Evolutionary conservation across 2,888 invertebrate species (phyloP).

Genomic region (Campoplex nolae): DNA sequence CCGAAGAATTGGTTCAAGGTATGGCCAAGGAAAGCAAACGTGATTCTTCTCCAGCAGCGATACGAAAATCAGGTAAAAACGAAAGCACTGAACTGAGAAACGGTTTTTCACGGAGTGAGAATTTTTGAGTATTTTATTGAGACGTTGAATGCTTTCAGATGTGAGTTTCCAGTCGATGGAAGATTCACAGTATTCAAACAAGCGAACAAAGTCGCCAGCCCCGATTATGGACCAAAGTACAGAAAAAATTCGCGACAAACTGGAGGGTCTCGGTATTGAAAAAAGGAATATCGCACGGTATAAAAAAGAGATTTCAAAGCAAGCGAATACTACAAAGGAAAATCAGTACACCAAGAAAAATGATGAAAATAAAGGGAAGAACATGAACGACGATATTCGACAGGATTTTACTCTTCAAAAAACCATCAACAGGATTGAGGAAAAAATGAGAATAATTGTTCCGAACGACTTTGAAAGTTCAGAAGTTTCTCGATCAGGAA

Average conservation of each 20-base stretch:
- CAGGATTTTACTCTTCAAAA: background rate
- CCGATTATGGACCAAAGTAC: background rate
- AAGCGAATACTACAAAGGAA: background rate
- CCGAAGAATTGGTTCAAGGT: background rate
- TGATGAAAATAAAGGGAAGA: background rate
- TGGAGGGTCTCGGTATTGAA: constrained; percentile 48
- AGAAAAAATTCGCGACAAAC: constrained; percentile 25
- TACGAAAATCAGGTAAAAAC: background rate
- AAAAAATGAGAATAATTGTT: background rate
- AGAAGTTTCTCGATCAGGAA: background rate
- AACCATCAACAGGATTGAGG: background rate
- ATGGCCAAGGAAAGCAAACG: background rate
- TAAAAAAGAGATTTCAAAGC: background rate
- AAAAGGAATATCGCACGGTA: background rate
- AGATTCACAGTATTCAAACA: background rate
- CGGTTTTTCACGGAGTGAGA: background rate
- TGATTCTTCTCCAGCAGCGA: background rate
- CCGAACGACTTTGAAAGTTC: background rate
- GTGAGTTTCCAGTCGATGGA: background rate
- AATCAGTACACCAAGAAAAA: background rate
- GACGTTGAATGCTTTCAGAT: background rate
- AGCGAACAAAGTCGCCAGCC: background rate
- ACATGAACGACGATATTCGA: background rate
- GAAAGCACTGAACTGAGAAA: background rate
- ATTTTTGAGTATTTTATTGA: background rate